phyloP scores from a whole-genome alignment of 2,113 vertebrate species.

The Psilopogon haemacephalus region DNA sequence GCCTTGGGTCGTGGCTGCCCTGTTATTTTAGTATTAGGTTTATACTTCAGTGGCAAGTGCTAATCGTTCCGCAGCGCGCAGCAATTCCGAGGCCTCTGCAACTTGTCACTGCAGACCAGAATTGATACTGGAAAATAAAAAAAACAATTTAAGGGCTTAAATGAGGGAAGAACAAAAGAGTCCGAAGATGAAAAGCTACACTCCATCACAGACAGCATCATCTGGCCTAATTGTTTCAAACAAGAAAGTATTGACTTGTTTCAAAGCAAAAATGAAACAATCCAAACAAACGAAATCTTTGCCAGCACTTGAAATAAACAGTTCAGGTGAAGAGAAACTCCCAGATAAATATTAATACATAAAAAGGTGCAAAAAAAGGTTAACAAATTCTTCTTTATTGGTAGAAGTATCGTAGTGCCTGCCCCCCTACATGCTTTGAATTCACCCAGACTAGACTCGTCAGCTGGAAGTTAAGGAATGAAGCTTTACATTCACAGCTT shows the following conservation, averaged over 20 bases:
- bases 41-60: neutral
- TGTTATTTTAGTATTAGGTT: neutral
- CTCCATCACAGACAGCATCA: neutral
- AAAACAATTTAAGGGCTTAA: conserved; percentile 11
- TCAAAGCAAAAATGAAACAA: neutral
- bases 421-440: no score
- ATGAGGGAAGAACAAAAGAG: neutral
- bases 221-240: neutral
- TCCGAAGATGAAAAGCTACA: neutral
- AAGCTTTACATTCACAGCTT: no score
- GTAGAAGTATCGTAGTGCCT: neutral
- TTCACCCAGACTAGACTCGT: no score
- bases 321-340: neutral
- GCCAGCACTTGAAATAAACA: neutral
- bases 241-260: neutral
- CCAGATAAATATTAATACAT: neutral
- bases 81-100: neutral
- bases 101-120: neutral
- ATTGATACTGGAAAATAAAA: neutral
- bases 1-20: neutral
- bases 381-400: neutral
- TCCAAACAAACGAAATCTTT: neutral
- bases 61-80: fast-evolving
- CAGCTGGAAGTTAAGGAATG: no score
- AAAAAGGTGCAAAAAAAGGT: neutral